Base-by-base conservation (phyloP, 2,113 vertebrate species). In the Nasalis larvatus region DNA sequence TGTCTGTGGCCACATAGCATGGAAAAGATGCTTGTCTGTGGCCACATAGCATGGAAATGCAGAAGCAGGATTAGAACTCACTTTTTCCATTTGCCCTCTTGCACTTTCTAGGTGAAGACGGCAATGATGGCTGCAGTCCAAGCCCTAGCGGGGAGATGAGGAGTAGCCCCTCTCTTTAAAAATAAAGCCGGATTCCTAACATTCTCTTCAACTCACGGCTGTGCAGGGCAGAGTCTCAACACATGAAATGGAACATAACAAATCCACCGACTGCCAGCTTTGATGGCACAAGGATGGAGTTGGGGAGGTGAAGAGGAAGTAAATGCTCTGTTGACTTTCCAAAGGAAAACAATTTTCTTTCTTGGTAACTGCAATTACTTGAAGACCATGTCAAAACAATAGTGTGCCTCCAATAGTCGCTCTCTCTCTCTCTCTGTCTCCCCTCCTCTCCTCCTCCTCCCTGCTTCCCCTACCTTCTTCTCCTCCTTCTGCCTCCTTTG, bases 291-390 rank as follows among this genome's bases (percentile, higher is more conserved):
- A 47, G 14, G 32, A 16, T 4, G 4, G 37, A 11, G 8, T 6
- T 23, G 76, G 42, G 37, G 54, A 37, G 90, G 35, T 14, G 89
- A 47, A 30, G n/a, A 4, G 60, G 21, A 78, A 45, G 83, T 16
- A 81, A 86, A 25, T 66, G 49, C n/a, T 90, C 35, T 82, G 81
- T 69, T 80, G 80, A 80, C 81, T 84, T 63, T 32, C 42, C 7
- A 52, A 66, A 86, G 91, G 69, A 93, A 95, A 95, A 73, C 71
- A 82, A 9, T 90, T 92, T 95, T 95, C 93, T 95, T 94, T 78
- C 88, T 85, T 85, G 81, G 60, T 92, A 84, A 76, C 42, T 47
- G 88, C 56, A 97, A 27, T 96, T 94, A 89, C 80, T 66, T 60
- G 84, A 63, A 95, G 89, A 69, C 58, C 52, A 32, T 69, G 82